Evolutionary conservation across 1,140 invertebrate species (phyloP).

Genomic region (Ectropis grisescens): DNA sequence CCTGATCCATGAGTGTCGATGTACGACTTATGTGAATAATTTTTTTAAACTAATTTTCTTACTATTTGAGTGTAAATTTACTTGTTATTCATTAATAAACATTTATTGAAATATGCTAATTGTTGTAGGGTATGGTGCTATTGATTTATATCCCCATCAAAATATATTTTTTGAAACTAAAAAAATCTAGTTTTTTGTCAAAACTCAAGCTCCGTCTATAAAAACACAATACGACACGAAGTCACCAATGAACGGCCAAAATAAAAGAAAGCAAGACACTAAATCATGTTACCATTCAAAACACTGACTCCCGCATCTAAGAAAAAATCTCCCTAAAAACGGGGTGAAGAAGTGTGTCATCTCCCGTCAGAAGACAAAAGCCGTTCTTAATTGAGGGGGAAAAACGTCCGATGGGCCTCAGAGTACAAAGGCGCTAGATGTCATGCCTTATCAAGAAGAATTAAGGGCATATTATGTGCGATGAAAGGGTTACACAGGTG

Average conservation of each 20-base stretch:
- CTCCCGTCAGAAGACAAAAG: constrained; percentile 46
- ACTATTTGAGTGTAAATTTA: too few species aligned
- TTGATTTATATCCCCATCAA: too few species aligned
- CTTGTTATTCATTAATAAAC: too few species aligned
- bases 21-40: too few species aligned
- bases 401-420: constrained; percentile 29
- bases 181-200: constrained; percentile 18
- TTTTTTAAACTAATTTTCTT: too few species aligned
- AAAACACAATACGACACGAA: constrained; percentile 28
- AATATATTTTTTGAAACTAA: too few species aligned
- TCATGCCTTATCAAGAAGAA: constrained; percentile 59
- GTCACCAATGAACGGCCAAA: constrained; percentile 47
- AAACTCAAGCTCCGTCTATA: constrained; percentile 13
- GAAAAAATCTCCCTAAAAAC: constrained; percentile 21
- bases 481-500: constrained; percentile 65
- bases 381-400: constrained; percentile 47
- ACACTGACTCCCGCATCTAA: constrained; percentile 33
- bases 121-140: too few species aligned
- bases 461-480: constrained; percentile 60
- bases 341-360: constrained; percentile 46
- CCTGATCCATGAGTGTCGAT: too few species aligned
- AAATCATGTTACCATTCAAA: constrained; percentile 62
- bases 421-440: constrained; percentile 55
- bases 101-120: too few species aligned
- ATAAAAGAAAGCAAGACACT: constrained; percentile 45